Evolutionary conservation across 2,888 invertebrate species (phyloP).

Genomic region (Hybos culiciformis): DNA sequence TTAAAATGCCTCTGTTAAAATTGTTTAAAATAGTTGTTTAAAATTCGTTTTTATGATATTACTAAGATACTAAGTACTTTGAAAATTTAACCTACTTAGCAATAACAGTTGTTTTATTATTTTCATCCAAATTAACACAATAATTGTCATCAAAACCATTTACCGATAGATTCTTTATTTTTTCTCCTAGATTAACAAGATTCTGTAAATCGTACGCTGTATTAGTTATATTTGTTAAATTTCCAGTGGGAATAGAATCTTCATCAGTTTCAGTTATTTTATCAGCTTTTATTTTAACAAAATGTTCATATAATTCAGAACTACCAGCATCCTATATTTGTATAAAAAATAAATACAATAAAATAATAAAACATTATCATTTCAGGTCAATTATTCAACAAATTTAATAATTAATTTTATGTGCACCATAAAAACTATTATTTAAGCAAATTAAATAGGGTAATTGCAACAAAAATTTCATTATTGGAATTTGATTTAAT

Average conservation of each 20-base stretch:
- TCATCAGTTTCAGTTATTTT: conserved; percentile 57
- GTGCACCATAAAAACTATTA: no score
- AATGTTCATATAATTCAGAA: conserved; percentile 51
- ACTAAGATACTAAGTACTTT: neutral
- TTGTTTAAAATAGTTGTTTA: neutral
- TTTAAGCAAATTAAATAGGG: no score
- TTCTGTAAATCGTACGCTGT: conserved; percentile 62
- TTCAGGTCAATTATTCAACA: neutral
- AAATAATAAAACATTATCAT: neutral
- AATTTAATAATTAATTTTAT: neutral
- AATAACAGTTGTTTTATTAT: conserved; percentile 38
- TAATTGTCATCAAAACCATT: conserved; percentile 76
- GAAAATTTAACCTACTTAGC: conserved; percentile 38
- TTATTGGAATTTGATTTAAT: no score
- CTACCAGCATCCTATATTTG: conserved; percentile 44
- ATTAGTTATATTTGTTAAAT: conserved; percentile 50
- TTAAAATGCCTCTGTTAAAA: neutral
- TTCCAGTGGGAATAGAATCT: conserved; percentile 59
- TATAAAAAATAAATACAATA: conserved; percentile 4
- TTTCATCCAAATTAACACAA: conserved; percentile 41
- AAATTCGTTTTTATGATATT: neutral
- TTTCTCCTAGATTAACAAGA: conserved; percentile 48
- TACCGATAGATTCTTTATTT: conserved; percentile 49
- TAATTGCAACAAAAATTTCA: no score
- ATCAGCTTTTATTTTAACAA: conserved; percentile 60